Base-by-base conservation (phyloP, 2,113 vertebrate genomes). In the Corynorhinus townsendii region DNA sequence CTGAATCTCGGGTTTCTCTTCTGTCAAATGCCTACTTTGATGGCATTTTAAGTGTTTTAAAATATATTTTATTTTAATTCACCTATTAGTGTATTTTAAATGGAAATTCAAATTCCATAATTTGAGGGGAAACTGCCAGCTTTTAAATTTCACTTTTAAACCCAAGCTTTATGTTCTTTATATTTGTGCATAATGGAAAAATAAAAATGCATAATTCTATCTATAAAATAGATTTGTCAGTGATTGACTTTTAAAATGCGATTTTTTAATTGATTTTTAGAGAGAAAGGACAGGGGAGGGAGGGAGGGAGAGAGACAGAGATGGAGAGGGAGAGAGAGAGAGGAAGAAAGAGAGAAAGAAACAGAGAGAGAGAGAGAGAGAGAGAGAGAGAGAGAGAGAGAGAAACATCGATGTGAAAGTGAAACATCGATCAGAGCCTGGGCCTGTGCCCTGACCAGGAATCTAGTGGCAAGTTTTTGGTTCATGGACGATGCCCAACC, bases 11-110 rank as follows among this genome's bases (percentile, higher is more conserved):
- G 9, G 4, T 64, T 75, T 79, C 73, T 96, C 86, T 86, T 90
- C 76, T 72, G 30, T 19, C 72, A 91, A 84, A 54, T 43, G 24
- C 1, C 4, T 35, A 26, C 40, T 59, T 22, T 38, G 56, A 26
- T 86, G 86, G 30, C 38, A 49, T 45, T 30, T 26, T 28, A 69
- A 89, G 19, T 0, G 5, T 52, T 76, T 88, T 35, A 81, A 73
- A 82, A 45, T 24, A 69, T 16, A 76, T 68, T 95, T 10, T 68
- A 35, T 91, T 91, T 95, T 68, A 87, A 54, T 92, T 56, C 16
- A n/a, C 56, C 3, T 72, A 8, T n/a, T 72, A 81, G 0, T 90
- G 9, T 22, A 87, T 92, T 95, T 95, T 84, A 96, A 77, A 12
- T 69, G 22, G 28, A 86, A 92, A 90, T 84, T 11, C 24, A 84